phyloP scores from a whole-genome alignment of 1,140 invertebrate genomes.

The Achroia grisella region DNA sequence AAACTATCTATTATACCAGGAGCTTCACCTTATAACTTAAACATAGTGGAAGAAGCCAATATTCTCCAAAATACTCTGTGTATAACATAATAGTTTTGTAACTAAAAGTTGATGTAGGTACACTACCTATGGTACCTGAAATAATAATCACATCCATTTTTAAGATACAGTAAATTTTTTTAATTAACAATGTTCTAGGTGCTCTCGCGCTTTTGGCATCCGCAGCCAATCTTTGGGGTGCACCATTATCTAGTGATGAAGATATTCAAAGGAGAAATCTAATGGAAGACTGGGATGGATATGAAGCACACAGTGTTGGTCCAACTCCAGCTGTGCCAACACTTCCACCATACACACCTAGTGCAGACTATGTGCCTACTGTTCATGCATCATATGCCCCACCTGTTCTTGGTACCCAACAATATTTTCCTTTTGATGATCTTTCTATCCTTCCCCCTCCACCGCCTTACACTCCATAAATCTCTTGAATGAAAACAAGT shows the following conservation, averaged over 20 bases:
- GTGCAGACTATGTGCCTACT: constrained; percentile 43
- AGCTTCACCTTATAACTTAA: too few species aligned
- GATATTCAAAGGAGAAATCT: constrained; percentile 57
- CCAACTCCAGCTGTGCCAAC: constrained; percentile 54
- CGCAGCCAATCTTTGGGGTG: constrained; percentile 61
- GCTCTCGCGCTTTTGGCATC: constrained; percentile 56
- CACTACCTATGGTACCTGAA: too few species aligned
- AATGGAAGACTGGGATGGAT: constrained; percentile 66
- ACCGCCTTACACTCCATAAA: constrained; percentile 72
- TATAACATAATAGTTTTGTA: too few species aligned
- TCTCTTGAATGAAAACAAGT: background rate
- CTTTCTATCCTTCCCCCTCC: constrained; percentile 66
- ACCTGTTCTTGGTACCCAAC: constrained; percentile 57
- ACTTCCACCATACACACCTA: constrained; percentile 59
- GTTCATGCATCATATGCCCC: constrained; percentile 46
- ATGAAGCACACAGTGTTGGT: constrained; percentile 57
- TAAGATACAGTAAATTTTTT: too few species aligned
- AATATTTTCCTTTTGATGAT: constrained; percentile 67
- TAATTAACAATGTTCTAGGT: constrained; percentile 28
- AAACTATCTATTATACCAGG: too few species aligned
- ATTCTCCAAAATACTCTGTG: too few species aligned
- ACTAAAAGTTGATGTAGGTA: too few species aligned
- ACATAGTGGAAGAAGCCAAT: too few species aligned
- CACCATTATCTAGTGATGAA: constrained; percentile 53
- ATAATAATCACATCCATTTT: too few species aligned